Evolutionary conservation across 2,797 vertebrate genomes (phyloP).

Genomic region (Buceros bicornis): DNA sequence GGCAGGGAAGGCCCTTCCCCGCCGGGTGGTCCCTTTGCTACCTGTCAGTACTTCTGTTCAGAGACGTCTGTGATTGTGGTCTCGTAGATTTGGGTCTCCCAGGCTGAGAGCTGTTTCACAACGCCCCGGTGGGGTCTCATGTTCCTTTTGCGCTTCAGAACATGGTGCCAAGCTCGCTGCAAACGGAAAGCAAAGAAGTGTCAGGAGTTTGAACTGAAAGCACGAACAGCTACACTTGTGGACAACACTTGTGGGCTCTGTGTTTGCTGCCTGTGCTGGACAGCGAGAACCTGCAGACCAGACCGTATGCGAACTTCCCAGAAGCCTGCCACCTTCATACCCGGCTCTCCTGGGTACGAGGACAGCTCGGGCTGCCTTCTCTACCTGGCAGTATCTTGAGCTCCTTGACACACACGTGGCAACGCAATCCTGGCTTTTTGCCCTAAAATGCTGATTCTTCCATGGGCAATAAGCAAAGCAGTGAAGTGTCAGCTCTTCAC

Average conservation of each 20-base stretch:
- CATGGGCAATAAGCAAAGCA: neutral
- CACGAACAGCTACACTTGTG: neutral
- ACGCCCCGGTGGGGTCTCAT: conserved; percentile 86
- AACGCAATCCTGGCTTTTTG: neutral
- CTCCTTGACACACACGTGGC: neutral
- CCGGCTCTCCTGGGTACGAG: neutral
- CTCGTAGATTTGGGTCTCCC: conserved; percentile 82
- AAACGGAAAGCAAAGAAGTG: neutral
- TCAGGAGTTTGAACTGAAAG: neutral
- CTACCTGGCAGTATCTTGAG: neutral
- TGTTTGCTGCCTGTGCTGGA: neutral
- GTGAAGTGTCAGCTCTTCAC: neutral
- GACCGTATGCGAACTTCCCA: neutral
- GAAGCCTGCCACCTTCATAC: neutral
- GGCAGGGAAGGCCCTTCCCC: too few relatives aligned
- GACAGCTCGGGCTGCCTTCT: neutral
- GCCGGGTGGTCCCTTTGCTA: too few relatives aligned
- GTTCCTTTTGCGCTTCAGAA: conserved; percentile 84
- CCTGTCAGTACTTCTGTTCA: conserved; percentile 77
- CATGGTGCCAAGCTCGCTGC: conserved; percentile 85
- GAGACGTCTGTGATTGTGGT: conserved; percentile 77
- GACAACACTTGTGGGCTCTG: neutral
- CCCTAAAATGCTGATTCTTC: neutral
- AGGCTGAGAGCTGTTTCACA: conserved; percentile 87
- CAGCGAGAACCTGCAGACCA: neutral